Evolutionary conservation across 2,113 vertebrate genomes (phyloP).

Genomic region (Rhineura floridana): DNA sequence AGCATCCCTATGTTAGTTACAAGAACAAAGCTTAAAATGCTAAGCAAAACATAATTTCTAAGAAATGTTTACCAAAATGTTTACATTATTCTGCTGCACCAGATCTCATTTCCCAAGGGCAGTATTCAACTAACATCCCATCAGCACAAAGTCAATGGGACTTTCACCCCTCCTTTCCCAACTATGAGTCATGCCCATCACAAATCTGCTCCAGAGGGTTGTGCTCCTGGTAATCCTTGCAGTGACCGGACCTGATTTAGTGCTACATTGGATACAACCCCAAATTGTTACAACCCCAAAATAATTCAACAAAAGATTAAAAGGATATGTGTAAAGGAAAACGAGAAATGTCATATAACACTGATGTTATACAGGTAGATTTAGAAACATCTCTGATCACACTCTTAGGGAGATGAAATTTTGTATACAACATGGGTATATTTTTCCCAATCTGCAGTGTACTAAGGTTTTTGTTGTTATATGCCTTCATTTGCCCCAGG

Average conservation of each 20-base stretch:
- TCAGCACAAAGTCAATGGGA: too few species aligned
- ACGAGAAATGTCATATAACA: not conserved
- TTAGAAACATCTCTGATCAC: not conserved
- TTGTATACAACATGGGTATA: not conserved
- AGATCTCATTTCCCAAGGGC: not conserved
- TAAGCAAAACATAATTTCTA: rapidly evolving
- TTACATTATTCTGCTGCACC: not conserved
- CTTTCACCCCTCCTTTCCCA: too few species aligned
- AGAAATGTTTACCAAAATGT: not conserved
- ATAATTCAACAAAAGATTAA: not conserved
- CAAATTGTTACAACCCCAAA: not conserved
- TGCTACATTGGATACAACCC: too few species aligned
- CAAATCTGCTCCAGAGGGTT: too few species aligned
- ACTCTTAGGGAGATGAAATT: not conserved
- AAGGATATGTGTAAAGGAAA: not conserved
- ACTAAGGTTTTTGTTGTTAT: too few species aligned
- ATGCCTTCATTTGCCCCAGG: too few species aligned
- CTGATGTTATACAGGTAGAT: not conserved
- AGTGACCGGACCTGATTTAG: too few species aligned
- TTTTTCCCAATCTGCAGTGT: not conserved
- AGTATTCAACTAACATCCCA: too few species aligned
- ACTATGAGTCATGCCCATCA: too few species aligned
- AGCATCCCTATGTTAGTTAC: not conserved
- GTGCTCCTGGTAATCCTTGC: too few species aligned
- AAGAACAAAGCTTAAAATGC: not conserved